These are phyloP conservation scores for Drosophila pandora DNA, from an alignment of 1,140 invertebrate genomes.

Conservation along the genomic window DNA sequence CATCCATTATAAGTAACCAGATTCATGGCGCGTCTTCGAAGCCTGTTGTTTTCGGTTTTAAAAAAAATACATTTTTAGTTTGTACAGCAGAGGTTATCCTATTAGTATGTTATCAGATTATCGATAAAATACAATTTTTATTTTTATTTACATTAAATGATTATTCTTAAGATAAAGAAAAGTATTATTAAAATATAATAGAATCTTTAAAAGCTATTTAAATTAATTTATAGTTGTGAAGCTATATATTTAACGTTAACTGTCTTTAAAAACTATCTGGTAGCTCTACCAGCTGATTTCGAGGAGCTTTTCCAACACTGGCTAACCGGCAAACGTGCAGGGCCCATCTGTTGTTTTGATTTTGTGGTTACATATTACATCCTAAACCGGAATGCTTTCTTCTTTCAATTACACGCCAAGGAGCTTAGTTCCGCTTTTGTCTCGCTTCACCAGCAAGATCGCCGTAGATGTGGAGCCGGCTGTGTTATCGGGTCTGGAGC, in stretches of 20 bases:
- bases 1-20: slow-evolving; percentile 42
- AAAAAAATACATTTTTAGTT: background rate
- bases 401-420: slow-evolving; percentile 22
- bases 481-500: slow-evolving; percentile 85
- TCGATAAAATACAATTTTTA: background rate
- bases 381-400: slow-evolving; percentile 28
- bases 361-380: slow-evolving; percentile 28
- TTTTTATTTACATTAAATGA: too few species aligned
- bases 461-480: slow-evolving; percentile 84
- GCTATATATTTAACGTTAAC: background rate
- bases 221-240: background rate
- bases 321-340: slow-evolving; percentile 26
- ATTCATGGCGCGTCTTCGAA: background rate
- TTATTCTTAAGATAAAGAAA: too few species aligned
- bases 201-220: too few species aligned
- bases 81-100: background rate
- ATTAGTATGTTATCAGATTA: background rate
- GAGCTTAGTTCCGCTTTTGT: slow-evolving; percentile 34
- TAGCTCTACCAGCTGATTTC: slow-evolving; percentile 13
- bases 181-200: too few species aligned
- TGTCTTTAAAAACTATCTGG: background rate
- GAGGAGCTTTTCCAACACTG: slow-evolving; percentile 5
- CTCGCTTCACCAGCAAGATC: slow-evolving; percentile 81
- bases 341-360: slow-evolving; percentile 22
- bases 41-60: slow-evolving; percentile 2